Evolutionary conservation across 1,140 invertebrate genomes (phyloP), one percentile per base, ranked within the genome.

Genomic region (Mercenaria mercenaria): DNA sequence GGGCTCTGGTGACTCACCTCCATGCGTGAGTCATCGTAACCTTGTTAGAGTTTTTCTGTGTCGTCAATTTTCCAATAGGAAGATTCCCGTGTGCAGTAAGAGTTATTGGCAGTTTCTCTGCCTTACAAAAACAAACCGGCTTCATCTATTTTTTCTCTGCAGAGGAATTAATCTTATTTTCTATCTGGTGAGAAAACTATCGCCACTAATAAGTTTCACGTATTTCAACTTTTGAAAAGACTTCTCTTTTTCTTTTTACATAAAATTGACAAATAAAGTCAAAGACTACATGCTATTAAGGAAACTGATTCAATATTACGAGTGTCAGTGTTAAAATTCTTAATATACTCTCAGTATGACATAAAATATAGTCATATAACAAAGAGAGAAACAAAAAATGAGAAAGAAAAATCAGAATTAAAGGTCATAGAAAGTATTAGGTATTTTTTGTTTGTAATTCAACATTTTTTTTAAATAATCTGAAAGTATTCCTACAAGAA

Each of bases 11-110:
- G 76, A 79, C 76, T 79, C 76, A 79, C 47, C 32, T 50, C n/a
- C 1, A 13, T 32, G 23, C 15, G 29, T 79, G 76, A 79, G n/a
- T 79, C 76, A 79, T 56, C 47, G n/a, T 50, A 79, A 79, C 76
- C 50, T 79, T 56, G 76, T 79, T 79, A 79, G n/a, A 52, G 43
- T 79, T 79, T 79, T 79, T 79, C 76, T 79, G 47, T 79, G 76
- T 79, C 47, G 47, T 79, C 76, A 79, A 79, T 79, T 79, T 79
- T 79, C 76, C 76, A 79, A 79, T 79, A 79, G 76, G 72, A 52
- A 47, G 72, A 76, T 29, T 47, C 23, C 37, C 52, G 52, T 76
- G 43, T 79, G 76, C 76, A 59, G 76, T 79, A 50, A 34, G 76
- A 79, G 47, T 13, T 79, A 52, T 52, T 52, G 76, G 50, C 76